Percentiles rank a stretch among this genome's conserved stretches.
Evolutionary conservation across 2,113 vertebrate species (phyloP).

Genomic region (Protomyctophum bolini): DNA sequence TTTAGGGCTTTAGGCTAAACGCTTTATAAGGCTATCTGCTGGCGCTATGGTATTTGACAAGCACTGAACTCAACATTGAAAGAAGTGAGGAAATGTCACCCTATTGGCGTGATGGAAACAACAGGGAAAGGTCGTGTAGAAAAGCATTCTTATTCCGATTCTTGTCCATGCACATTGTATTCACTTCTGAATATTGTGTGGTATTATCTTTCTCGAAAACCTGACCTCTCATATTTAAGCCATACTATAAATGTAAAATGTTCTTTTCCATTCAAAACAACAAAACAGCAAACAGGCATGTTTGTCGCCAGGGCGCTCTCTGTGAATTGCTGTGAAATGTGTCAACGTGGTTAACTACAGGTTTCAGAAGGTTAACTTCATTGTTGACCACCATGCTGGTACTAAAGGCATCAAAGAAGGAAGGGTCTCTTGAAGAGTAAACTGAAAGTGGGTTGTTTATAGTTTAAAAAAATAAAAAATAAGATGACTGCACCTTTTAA

Average conservation of each 20-base stretch:
- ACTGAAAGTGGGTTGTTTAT: conserved; percentile 41
- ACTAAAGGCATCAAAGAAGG: conserved; percentile 1
- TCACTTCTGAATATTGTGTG: conserved; percentile 18
- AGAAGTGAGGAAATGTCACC: too few relatives aligned
- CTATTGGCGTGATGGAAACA: too few relatives aligned
- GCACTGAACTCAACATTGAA: too few relatives aligned
- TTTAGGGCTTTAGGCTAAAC: too few relatives aligned
- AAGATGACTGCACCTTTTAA: conserved; percentile 48
- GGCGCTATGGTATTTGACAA: too few relatives aligned
- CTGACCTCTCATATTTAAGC: conserved; percentile 41
- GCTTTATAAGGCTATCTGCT: too few relatives aligned
- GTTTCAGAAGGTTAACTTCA: conserved; percentile 30
- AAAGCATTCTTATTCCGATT: conserved; percentile 40
- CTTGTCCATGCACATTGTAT: conserved; percentile 16
- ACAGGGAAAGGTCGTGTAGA: not conserved
- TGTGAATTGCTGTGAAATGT: conserved; percentile 70
- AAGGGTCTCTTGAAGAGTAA: conserved; percentile 22
- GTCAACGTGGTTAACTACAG: conserved; percentile 30
- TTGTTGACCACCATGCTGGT: conserved; percentile 21
- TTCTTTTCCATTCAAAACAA: conserved; percentile 6
- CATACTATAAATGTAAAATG: conserved; percentile 27
- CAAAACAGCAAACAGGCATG: conserved; percentile 16
- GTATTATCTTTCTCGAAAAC: conserved; percentile 23
- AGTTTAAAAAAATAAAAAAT: conserved; percentile 31
- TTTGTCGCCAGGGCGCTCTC: conserved; percentile 20